Conservation (phyloP, 37 sponge, comb jelly and placozoan genomes). For the Halisarca cf. caerulea region DNA sequence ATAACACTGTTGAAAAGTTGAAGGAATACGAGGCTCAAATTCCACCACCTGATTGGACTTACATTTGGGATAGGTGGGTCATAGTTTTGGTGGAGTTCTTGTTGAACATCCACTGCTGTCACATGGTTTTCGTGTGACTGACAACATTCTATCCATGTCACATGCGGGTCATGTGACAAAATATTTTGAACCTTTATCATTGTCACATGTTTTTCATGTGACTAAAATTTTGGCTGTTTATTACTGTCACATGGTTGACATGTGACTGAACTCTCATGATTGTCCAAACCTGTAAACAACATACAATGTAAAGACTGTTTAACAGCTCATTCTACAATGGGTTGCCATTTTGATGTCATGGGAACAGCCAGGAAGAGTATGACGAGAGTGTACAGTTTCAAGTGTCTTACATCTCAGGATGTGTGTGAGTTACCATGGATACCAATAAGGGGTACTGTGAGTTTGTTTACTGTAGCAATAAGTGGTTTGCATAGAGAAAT, state of each 20-base stretch:
- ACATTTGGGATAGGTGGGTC: slow-evolving; percentile 21
- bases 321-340: too few relatives aligned
- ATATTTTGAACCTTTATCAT: too few relatives aligned
- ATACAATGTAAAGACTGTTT: too few relatives aligned
- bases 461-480: background rate
- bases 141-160: too few relatives aligned
- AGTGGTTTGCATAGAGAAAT: too few relatives aligned
- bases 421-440: background rate
- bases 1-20: background rate
- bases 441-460: background rate
- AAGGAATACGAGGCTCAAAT: background rate
- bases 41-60: slow-evolving; percentile 13
- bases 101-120: background rate
- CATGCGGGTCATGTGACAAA: too few relatives aligned
- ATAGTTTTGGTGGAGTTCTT: background rate
- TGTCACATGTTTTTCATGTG: too few relatives aligned
- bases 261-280: background rate
- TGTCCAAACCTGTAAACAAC: too few relatives aligned
- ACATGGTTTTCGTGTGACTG: background rate
- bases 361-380: too few relatives aligned
- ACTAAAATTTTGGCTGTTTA: background rate
- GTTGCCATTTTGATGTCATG: too few relatives aligned
- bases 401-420: background rate
- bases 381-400: too few relatives aligned
- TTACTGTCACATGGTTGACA: slow-evolving; percentile 7